These are phyloP conservation scores for Semotilus atromaculatus DNA, from an alignment of 2,797 vertebrate genomes.

Conservation along the genomic window DNA sequence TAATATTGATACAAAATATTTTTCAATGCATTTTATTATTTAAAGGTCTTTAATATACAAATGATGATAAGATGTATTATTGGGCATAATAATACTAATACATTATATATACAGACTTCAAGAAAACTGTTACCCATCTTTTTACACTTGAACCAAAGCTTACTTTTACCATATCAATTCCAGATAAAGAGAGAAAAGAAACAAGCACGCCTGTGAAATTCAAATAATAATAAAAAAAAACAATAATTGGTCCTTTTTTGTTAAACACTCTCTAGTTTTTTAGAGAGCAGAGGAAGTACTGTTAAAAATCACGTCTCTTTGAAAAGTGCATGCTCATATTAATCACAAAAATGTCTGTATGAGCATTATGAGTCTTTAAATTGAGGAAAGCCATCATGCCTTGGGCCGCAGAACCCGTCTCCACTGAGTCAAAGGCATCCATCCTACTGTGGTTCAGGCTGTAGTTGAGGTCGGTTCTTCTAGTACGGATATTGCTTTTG, in stretches of 20 bases:
- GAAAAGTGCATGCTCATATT: conserved; percentile 8
- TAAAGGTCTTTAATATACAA: neutral
- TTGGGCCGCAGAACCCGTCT: conserved; percentile 10
- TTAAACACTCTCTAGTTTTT: conserved; percentile 21
- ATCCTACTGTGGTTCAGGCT: conserved; percentile 41
- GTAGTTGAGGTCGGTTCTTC: conserved; percentile 56
- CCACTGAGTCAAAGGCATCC: conserved; percentile 31
- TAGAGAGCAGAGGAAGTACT: conserved; percentile 18
- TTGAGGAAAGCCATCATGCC: conserved; percentile 36
- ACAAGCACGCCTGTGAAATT: conserved; percentile 22
- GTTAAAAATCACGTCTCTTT: conserved; percentile 1
- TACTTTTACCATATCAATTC: conserved; percentile 46
- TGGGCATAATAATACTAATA: neutral
- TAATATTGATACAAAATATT: neutral
- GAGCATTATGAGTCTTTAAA: conserved; percentile 56
- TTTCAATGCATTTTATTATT: neutral
- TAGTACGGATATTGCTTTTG: conserved; percentile 97
- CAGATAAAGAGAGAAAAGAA: conserved; percentile 25
- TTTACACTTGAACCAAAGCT: conserved; percentile 64
- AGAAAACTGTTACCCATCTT: conserved; percentile 49
- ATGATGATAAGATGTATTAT: neutral
- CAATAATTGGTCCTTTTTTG: conserved; percentile 41
- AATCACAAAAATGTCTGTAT: conserved; percentile 51
- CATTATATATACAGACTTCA: conserved; percentile 28
- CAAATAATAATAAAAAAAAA: conserved; percentile 38